Evolutionary conservation across 2,888 invertebrate species (phyloP), one percentile per base, ranked within the genome.

Genomic region (Bembecia ichneumoniformis): DNA sequence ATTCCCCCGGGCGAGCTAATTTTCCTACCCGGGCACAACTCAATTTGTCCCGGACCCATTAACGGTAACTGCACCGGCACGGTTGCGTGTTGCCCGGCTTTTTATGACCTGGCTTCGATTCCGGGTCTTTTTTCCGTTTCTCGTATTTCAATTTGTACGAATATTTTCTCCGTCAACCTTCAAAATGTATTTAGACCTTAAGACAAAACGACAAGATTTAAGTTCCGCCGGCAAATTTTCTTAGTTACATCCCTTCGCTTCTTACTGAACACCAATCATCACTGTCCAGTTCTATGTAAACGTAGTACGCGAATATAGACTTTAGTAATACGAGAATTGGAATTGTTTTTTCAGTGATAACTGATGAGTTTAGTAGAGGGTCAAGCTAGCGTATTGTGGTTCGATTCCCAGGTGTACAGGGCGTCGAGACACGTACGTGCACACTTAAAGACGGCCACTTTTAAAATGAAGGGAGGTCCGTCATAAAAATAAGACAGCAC

Each of bases 321-420:
- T 60, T 49, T 68, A 14, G 14, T 28, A 16, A 53, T 48, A 2
- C 1, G 1, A 2, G 15, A 2, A 1, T 55, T 66, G 68, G 51
- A 65, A 68, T 63, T 48, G 50, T 47, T 58, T 69, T 73, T 69
- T 17, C 51, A 4, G 45, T 61, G 56, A 20, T 10, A 34, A 46
- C 47, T 47, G 40, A 20, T 53, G 55, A 52, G 63, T 70, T 68
- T 67, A 55, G 53, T 54, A 60, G 68, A 66, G 84, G 82, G 83
- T 82, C 82, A 81, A 75, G 67, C 72, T 73, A 69, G 66, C 74
- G 77, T 76, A 77, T 81, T 81, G 86, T 70, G 79, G 77, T 87
- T 87, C 78, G 83, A 88, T 84, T 88, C 88, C 87, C 87, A 87
- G 87, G 87, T 86, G 87, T 74, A 71, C 72, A 66, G 73, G 75